Conservation (phyloP, 2,113 vertebrate species). For the Pachyramphus minor region DNA sequence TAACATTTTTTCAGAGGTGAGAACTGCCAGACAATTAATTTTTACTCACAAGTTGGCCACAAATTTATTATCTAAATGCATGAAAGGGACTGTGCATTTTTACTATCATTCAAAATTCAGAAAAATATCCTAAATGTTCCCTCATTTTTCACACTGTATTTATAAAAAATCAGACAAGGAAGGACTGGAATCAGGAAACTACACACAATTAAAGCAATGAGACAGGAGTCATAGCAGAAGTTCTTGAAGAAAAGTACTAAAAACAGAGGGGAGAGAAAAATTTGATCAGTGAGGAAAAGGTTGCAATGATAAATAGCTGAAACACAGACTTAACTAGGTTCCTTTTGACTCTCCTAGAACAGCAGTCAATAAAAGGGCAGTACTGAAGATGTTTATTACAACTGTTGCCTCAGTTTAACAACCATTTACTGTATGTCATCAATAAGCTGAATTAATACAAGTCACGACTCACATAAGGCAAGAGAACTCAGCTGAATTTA, state of each 20-base stretch:
- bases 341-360: background rate
- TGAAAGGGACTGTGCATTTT: background rate
- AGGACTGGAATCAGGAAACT: background rate
- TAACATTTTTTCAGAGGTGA: background rate
- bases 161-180: background rate
- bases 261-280: background rate
- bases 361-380: background rate
- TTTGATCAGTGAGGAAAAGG: background rate
- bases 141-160: background rate
- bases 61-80: background rate
- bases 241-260: background rate
- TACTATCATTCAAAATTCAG: background rate
- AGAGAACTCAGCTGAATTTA: background rate
- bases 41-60: background rate
- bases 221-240: background rate
- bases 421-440: background rate
- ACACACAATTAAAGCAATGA: background rate
- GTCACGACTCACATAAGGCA: background rate
- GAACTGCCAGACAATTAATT: background rate
- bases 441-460: background rate
- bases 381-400: background rate
- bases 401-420: background rate
- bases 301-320: background rate
- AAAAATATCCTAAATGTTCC: background rate
- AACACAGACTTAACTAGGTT: background rate